These are phyloP conservation scores for Euphonia xanthogaster DNA, from an alignment of 2,797 vertebrate genomes.

Conservation along the genomic window DNA sequence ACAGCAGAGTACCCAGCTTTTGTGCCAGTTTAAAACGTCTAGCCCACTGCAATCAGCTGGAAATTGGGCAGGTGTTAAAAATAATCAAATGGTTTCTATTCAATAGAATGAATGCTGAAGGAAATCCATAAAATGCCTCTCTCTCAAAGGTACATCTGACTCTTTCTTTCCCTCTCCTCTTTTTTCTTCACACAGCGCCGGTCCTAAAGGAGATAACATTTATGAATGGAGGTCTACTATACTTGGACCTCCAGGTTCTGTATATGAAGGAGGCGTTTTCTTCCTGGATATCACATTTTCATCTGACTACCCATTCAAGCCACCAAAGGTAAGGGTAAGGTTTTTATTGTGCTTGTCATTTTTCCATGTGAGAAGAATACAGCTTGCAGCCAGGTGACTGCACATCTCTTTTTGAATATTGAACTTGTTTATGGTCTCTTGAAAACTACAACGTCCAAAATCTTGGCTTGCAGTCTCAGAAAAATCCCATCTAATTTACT, in stretches of 20 bases:
- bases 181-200: constrained; percentile 73
- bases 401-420: not conserved
- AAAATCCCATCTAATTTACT: not conserved
- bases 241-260: constrained; percentile 85
- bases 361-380: not conserved
- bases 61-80: not conserved
- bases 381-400: not conserved
- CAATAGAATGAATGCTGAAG: not conserved
- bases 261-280: constrained; percentile 86
- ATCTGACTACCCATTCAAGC: constrained; percentile 87
- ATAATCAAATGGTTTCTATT: not conserved
- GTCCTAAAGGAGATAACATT: constrained; percentile 87
- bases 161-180: not conserved
- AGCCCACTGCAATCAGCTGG: not conserved
- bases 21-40: not conserved
- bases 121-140: not conserved
- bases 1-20: not conserved
- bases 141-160: constrained; percentile 10
- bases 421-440: not conserved
- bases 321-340: constrained; percentile 84
- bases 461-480: not conserved
- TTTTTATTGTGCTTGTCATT: not conserved
- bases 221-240: constrained; percentile 88
- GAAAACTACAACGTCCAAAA: not conserved
- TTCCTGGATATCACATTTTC: constrained; percentile 89